Percentiles rank a stretch among this genome's conserved stretches.
Conservation (phyloP, 2,888 invertebrate species). For the Chymomyza procnemis region DNA sequence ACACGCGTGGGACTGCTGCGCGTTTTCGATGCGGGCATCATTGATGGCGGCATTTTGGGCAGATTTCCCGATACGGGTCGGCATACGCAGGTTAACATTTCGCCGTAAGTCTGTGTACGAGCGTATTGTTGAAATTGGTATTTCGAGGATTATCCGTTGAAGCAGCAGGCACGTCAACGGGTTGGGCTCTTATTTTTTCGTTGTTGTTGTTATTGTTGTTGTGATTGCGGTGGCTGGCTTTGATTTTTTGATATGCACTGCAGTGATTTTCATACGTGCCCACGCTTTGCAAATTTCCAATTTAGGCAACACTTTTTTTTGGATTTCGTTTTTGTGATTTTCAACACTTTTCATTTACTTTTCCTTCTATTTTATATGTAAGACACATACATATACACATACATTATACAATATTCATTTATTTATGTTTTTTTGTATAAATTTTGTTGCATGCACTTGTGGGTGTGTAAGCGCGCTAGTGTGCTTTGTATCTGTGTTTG, state of each 20-base stretch:
- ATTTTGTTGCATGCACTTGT: neutral
- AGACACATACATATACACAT: neutral
- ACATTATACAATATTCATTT: neutral
- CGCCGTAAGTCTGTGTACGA: neutral
- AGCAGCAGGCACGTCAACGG: neutral
- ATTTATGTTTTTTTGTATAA: neutral
- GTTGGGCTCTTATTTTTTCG: slow-evolving; percentile 15
- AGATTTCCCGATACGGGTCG: slow-evolving; percentile 78
- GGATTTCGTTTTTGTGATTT: slow-evolving; percentile 10
- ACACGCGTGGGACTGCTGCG: slow-evolving; percentile 54
- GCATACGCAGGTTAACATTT: slow-evolving; percentile 78
- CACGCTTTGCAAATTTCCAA: neutral
- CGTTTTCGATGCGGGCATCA: slow-evolving; percentile 72
- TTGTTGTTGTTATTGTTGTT: slow-evolving; percentile 39
- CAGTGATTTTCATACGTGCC: neutral
- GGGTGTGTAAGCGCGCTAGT: neutral
- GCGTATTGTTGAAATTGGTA: neutral
- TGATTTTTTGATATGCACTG: neutral
- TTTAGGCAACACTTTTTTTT: slow-evolving; percentile 6
- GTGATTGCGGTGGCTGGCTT: neutral
- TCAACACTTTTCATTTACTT: slow-evolving; percentile 11
- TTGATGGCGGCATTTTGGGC: slow-evolving; percentile 77
- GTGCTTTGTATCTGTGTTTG: neutral
- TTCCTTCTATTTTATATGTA: neutral
- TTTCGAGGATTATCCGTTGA: neutral